These are phyloP conservation scores for Xyrauchen texanus DNA, from an alignment of 2,113 vertebrate species.

Conservation along the genomic window DNA sequence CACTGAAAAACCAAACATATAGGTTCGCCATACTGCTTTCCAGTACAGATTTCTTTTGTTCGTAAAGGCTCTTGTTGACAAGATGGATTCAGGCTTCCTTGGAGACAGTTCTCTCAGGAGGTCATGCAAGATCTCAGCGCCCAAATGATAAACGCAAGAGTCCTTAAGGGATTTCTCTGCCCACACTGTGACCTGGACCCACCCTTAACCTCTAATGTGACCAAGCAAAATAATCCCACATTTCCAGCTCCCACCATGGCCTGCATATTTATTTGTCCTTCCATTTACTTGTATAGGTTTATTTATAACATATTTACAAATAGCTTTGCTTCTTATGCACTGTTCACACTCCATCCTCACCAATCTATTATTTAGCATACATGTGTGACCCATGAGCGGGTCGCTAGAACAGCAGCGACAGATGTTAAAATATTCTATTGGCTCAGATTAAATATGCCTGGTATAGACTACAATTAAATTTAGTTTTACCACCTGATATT, in stretches of 20 bases:
- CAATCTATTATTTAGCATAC: slow-evolving; percentile 15
- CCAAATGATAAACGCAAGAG: slow-evolving; percentile 57
- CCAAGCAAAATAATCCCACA: slow-evolving; percentile 56
- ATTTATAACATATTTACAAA: slow-evolving; percentile 46
- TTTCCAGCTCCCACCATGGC: slow-evolving; percentile 71
- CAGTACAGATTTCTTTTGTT: slow-evolving; percentile 13
- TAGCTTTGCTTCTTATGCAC: slow-evolving; percentile 64
- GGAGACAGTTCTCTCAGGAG: neutral
- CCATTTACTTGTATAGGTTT: slow-evolving; percentile 50
- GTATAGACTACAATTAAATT: too few species aligned
- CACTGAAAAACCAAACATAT: neutral
- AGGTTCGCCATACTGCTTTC: neutral
- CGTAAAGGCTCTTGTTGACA: neutral
- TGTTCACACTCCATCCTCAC: slow-evolving; percentile 43
- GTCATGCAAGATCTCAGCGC: neutral
- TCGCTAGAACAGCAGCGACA: too few species aligned
- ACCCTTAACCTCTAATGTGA: slow-evolving; percentile 62
- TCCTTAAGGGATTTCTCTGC: slow-evolving; percentile 60
- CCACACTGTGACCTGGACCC: slow-evolving; percentile 61
- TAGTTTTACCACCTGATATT: too few species aligned
- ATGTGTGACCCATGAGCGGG: slow-evolving; percentile 16
- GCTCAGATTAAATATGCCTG: too few species aligned
- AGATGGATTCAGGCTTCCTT: slow-evolving; percentile 33
- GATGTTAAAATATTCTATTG: too few species aligned
- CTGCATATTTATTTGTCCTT: slow-evolving; percentile 67